phyloP scores from a whole-genome alignment of 2,113 vertebrate genomes.

The Festucalex cinctus region DNA sequence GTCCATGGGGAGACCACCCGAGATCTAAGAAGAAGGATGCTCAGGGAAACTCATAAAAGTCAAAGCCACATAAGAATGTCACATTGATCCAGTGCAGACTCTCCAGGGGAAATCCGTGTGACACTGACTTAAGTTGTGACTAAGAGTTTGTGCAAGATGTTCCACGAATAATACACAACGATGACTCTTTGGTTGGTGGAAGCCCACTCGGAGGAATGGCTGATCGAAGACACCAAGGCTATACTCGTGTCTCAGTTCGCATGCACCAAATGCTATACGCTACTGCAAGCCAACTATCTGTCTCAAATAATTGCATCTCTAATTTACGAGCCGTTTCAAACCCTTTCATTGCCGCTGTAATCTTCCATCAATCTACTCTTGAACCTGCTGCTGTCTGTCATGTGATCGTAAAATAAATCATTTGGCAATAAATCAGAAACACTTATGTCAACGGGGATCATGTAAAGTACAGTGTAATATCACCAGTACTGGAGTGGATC shows the following conservation, averaged over 20 bases:
- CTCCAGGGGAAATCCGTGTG: constrained; percentile 13
- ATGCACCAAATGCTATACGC: not conserved
- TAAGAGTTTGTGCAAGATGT: constrained; percentile 21
- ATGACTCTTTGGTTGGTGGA: not conserved
- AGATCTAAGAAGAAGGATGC: constrained; percentile 18
- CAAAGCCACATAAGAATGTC: constrained; percentile 43
- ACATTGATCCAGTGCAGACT: constrained; percentile 42
- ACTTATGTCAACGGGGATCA: constrained; percentile 17
- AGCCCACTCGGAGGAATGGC: not conserved
- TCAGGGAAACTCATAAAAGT: constrained; percentile 42
- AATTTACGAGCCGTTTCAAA: constrained; percentile 1
- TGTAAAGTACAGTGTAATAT: constrained; percentile 19
- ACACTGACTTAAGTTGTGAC: constrained; percentile 17
- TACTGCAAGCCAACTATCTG: not conserved
- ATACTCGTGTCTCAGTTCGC: not conserved
- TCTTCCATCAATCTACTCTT: constrained; percentile 5
- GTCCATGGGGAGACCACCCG: constrained; percentile 52
- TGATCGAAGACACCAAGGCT: not conserved
- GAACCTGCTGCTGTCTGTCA: constrained; percentile 13
- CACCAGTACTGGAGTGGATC: too few relatives aligned
- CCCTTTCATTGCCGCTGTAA: constrained; percentile 27
- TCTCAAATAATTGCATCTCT: not conserved
- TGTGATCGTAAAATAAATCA: constrained; percentile 19
- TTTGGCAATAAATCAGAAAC: constrained; percentile 36
- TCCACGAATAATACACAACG: constrained; percentile 9